Evolutionary conservation across 2,888 invertebrate species (phyloP).

Genomic region (Spatulosminthurus flaviceps): DNA sequence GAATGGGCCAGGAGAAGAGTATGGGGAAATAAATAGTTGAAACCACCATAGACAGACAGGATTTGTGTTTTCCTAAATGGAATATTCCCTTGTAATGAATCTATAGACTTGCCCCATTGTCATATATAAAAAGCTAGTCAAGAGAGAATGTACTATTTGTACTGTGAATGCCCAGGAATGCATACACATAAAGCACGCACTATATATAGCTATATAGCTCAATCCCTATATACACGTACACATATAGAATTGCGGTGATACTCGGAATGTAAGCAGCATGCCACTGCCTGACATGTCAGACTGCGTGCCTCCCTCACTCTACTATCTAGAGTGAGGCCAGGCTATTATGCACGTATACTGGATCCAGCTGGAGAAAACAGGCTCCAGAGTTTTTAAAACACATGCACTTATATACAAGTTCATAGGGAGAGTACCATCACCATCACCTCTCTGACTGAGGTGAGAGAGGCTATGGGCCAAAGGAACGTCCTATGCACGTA

Average conservation of each 20-base stretch:
- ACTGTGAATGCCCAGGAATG: constrained; percentile 1
- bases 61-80: neutral
- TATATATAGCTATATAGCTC: too few relatives aligned
- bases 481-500: neutral
- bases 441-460: too few relatives aligned
- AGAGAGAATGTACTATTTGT: neutral
- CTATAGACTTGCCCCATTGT: neutral
- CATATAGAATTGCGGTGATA: neutral
- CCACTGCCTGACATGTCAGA: constrained; percentile 59
- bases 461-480: too few relatives aligned
- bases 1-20: neutral
- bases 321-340: constrained; percentile 1
- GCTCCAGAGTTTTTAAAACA: constrained; percentile 4
- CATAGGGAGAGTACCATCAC: too few relatives aligned
- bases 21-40: neutral
- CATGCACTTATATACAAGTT: neutral
- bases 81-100: neutral
- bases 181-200: constrained; percentile 30
- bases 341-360: neutral
- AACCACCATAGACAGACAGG: neutral
- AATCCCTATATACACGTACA: neutral
- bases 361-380: neutral
- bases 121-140: neutral
- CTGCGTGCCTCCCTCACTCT: constrained; percentile 60
- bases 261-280: constrained; percentile 32